Evolutionary conservation across 2,888 invertebrate species (phyloP).

Genomic region (Yponomeuta malinellus): DNA sequence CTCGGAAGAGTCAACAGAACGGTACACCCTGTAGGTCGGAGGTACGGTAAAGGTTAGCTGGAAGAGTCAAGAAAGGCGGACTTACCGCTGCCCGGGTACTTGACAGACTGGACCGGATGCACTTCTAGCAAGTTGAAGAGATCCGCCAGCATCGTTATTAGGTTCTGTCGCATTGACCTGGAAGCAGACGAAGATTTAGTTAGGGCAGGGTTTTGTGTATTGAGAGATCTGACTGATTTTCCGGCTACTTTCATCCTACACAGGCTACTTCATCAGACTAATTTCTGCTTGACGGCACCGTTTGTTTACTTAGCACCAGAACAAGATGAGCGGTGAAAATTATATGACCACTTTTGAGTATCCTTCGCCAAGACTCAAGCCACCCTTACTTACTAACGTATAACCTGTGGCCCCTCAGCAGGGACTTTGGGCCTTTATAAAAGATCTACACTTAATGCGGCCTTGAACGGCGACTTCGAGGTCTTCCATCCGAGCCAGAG

Average conservation of each 20-base stretch:
- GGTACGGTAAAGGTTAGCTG: neutral
- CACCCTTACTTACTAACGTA: no score
- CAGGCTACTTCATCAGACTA: neutral
- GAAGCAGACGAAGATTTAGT: slow-evolving; percentile 33
- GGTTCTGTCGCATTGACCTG: slow-evolving; percentile 93
- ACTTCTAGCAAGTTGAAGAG: slow-evolving; percentile 95
- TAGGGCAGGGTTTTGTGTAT: neutral
- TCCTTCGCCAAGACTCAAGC: no score
- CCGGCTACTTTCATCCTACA: neutral
- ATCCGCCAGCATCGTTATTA: slow-evolving; percentile 94
- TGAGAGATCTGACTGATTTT: neutral
- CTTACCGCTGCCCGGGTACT: slow-evolving; percentile 83
- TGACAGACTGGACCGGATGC: slow-evolving; percentile 91
- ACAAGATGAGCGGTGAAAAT: no score
- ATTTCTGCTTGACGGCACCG: neutral
- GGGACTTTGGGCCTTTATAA: no score
- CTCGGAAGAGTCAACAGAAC: no score
- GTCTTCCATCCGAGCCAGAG: no score
- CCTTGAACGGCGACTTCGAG: no score
- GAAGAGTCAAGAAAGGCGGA: slow-evolving; percentile 22
- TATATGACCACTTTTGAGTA: no score
- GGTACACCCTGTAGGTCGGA: no score
- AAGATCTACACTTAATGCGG: no score
- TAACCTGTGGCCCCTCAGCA: no score
- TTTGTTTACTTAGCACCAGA: no score